Evolutionary conservation across 2,888 invertebrate genomes (phyloP), one percentile per base, ranked within the genome.

Genomic region (Apantesis nais): DNA sequence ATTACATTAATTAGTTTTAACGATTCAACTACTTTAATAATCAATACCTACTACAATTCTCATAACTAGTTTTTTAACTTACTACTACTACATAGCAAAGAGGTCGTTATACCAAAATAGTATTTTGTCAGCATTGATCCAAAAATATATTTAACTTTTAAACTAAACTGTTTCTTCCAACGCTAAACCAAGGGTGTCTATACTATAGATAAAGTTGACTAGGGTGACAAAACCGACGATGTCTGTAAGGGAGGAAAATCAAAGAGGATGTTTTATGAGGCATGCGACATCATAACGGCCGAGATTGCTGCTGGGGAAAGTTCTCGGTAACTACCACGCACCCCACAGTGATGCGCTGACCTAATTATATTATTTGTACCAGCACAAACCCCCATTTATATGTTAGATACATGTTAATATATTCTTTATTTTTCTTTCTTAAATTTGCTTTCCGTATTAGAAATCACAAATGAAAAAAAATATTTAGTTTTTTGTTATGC

Each of bases 271-370:
- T 74, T 84, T 84, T 82, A 83, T 75, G 83, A 78, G 48, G 68
- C 75, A 66, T 72, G 62, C 69, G 71, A 75, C 71, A 73, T 82
- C 82, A 77, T 83, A 78, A 84, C 81, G 80, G 74, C 77, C 66
- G 80, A 83, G 84, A 88, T 88, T 83, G 82, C 79, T 78, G 72
- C 71, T 75, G 68, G 76, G 76, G 76, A 74, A 79, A 72, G 70
- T 75, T 61, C 74, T 70, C 68, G 69, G 66, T 71, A 73, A 78
- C 76, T 74, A 72, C 74, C 73, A 69, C 75, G 76, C 14, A 55
- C 55, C 55, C 12, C 8, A 58, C 4, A 29, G 16, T 16, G 29
- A 29, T 58, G 58, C 16, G 25, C 8, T 58, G 75, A 72, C 67
- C 68, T 76, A 80, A 83, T 82, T 79, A 74, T 7, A 7, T 48